Evolutionary conservation across 2,888 invertebrate genomes (phyloP).

Genomic region (Metellina segmentata): DNA sequence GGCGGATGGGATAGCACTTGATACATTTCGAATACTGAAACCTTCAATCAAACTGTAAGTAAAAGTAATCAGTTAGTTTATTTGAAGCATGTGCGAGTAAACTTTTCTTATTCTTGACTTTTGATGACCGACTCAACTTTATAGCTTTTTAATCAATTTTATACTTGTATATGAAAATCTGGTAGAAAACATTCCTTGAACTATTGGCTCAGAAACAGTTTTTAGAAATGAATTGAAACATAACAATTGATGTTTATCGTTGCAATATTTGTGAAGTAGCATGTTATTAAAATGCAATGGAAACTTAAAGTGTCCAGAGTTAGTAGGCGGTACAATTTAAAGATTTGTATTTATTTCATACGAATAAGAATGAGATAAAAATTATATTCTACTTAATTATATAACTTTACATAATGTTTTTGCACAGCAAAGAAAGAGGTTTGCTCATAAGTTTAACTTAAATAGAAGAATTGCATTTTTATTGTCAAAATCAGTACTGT

Average conservation of each 20-base stretch:
- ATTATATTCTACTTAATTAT: not conserved
- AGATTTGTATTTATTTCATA: not conserved
- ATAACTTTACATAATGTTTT: too few relatives aligned
- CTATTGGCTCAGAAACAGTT: too few relatives aligned
- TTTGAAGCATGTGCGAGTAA: not conserved
- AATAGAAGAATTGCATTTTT: too few relatives aligned
- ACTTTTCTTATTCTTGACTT: too few relatives aligned
- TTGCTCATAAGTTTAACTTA: too few relatives aligned
- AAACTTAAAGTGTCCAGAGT: not conserved
- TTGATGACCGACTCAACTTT: too few relatives aligned
- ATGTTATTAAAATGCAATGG: not conserved
- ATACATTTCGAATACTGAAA: not conserved
- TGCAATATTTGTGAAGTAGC: not conserved
- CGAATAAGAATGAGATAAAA: not conserved
- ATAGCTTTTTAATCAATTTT: not conserved
- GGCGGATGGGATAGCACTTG: not conserved
- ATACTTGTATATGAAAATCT: not conserved
- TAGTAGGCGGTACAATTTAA: not conserved
- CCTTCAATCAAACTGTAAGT: slow-evolving; percentile 14
- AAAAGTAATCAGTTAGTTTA: not conserved
- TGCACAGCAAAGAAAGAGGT: too few relatives aligned
- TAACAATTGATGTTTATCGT: not conserved
- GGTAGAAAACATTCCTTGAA: too few relatives aligned
- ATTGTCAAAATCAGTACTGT: too few relatives aligned
- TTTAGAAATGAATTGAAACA: too few relatives aligned